Evolutionary conservation across 2,113 vertebrate genomes (phyloP).

Genomic region (Axis porcinus): DNA sequence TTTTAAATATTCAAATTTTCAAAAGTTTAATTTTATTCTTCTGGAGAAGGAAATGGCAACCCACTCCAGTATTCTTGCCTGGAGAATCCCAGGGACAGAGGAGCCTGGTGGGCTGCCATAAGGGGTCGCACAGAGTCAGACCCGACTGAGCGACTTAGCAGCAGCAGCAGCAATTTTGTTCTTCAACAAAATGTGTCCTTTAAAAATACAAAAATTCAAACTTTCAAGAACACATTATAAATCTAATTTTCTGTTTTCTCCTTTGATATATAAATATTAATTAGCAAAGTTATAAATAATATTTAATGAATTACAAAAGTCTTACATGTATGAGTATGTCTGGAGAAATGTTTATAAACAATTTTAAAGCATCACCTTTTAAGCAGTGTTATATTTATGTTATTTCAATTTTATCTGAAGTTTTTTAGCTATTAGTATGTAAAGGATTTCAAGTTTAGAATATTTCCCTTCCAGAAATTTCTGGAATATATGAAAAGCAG

Average conservation of each 20-base stretch:
- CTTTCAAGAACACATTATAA: not conserved
- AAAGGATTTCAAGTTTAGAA: not conserved
- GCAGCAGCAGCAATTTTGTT: not conserved
- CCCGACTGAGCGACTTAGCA: no score
- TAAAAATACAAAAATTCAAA: not conserved
- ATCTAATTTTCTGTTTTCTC: not conserved
- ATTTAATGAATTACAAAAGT: not conserved
- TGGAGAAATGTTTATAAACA: not conserved
- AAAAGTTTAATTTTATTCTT: not conserved
- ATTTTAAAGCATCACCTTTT: not conserved
- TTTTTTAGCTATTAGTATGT: not conserved
- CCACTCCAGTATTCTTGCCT: no score
- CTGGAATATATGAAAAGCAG: not conserved
- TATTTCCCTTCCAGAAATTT: not conserved
- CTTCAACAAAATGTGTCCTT: not conserved
- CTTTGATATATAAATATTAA: not conserved
- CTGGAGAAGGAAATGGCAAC: no score
- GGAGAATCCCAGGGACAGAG: no score
- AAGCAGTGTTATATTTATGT: not conserved
- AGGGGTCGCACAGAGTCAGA: no score
- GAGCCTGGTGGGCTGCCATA: no score
- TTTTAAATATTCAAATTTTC: not conserved
- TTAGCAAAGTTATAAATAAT: not conserved
- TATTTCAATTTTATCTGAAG: not conserved
- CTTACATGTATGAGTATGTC: not conserved